phyloP scores from a whole-genome alignment of 2,797 vertebrate genomes.

The Sebastes vulpes region DNA sequence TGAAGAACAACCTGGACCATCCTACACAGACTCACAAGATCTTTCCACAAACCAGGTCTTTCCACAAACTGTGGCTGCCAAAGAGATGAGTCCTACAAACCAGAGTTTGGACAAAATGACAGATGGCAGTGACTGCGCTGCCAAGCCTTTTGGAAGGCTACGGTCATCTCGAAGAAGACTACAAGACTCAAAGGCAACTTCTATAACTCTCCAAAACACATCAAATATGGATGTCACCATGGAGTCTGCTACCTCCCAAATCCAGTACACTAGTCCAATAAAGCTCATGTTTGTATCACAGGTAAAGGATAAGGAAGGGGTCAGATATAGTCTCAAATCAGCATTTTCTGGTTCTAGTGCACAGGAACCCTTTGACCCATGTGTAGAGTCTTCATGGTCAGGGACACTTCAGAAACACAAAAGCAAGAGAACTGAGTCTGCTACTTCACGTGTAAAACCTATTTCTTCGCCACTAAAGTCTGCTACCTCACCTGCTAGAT shows the following conservation, averaged over 20 bases:
- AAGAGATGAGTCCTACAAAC: constrained; percentile 41
- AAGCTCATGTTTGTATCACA: constrained; percentile 97
- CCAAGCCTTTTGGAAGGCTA: constrained; percentile 36
- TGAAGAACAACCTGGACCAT: constrained; percentile 22
- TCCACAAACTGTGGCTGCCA: constrained; percentile 5
- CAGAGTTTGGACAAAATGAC: constrained; percentile 27
- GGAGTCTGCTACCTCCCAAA: constrained; percentile 37
- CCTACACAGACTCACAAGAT: constrained; percentile 14
- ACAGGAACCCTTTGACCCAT: constrained; percentile 84
- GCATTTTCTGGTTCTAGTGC: constrained; percentile 79
- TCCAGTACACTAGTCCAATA: constrained; percentile 92
- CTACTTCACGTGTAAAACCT: constrained; percentile 28
- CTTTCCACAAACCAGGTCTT: background rate
- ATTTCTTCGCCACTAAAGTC: constrained; percentile 50
- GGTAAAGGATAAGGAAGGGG: constrained; percentile 88
- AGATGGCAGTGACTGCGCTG: constrained; percentile 17
- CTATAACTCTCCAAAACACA: constrained; percentile 12
- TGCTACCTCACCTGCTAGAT: constrained; percentile 40
- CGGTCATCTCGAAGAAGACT: constrained; percentile 62
- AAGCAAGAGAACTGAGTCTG: constrained; percentile 31
- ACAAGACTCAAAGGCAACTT: constrained; percentile 18
- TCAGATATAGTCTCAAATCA: constrained; percentile 94
- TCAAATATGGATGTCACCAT: constrained; percentile 5
- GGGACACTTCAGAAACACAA: constrained; percentile 72
- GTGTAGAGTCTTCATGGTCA: constrained; percentile 78